Base-by-base conservation (phyloP, 2,797 vertebrate genomes). In the Bradypodion pumilum region DNA sequence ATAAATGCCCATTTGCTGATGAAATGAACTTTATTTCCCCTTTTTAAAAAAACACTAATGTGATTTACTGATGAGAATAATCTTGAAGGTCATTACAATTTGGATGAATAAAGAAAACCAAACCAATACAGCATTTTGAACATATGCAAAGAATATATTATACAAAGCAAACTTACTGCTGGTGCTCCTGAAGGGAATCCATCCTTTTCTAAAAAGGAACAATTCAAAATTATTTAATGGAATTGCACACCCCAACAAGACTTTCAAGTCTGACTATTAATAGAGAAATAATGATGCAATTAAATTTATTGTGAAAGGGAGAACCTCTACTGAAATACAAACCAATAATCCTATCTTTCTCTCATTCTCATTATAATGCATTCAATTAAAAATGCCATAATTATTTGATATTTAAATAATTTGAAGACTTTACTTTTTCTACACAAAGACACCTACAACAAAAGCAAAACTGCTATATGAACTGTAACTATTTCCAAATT, bases 171-270 rank as follows among this genome's bases (percentile, higher is more conserved):
- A 98, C 98, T 97, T 95, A 99, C 98, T 86, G 92, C 96, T 88
- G 97, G 97, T 76, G 96, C 95, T 91, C 97, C 98, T 91, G 97
- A 97, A 92, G 97, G 96, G 89, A 98, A 98, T 21, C 97, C 95
- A 84, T 99, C 98, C 96, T 99, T 99, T 92, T 99, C 98, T 99
- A 89, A 85, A 94, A 80, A 19, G 79, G 42, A 75, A 7, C 52
- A 56, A 62, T 37, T 78, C 78, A 12, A 69, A 60, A 69, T 32
- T 35, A 62, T 85, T 74, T 42, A 60, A 74, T 6, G 1, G 49
- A 37, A 81, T 44, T 21, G 75, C 1, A 42, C 56, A 46, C 15
- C 25, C 27, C 37, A 46, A 78, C 63, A 46, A 62, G n/a, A 69
- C 60, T 42, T 37, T 37, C 19, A 78, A 79, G 5, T 25, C 4